These are phyloP conservation scores for Lutjanus erythropterus DNA, from an alignment of 2,113 vertebrate genomes.

Conservation along the genomic window DNA sequence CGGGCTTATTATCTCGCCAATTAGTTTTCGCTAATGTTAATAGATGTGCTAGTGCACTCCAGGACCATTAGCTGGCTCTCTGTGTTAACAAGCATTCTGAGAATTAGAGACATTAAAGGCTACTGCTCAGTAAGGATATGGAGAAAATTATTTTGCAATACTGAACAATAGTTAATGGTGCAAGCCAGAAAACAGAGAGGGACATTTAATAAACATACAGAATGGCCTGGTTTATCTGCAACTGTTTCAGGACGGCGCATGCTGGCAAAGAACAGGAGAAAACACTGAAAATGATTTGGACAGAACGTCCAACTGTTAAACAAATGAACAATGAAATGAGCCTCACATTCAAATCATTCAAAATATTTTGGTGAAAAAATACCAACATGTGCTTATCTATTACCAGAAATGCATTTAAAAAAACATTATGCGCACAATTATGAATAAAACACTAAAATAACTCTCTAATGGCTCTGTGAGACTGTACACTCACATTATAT, in stretches of 20 bases:
- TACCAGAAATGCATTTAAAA: background rate
- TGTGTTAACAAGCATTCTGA: conserved; percentile 75
- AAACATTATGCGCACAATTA: background rate
- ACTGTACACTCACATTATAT: background rate
- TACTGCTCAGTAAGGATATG: conserved; percentile 71
- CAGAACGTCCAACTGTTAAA: conserved; percentile 1
- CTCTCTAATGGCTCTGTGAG: background rate
- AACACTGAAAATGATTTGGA: conserved; percentile 34
- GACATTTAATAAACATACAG: conserved; percentile 60
- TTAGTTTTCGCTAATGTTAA: conserved; percentile 83
- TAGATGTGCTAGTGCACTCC: conserved; percentile 79
- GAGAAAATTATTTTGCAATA: conserved; percentile 72
- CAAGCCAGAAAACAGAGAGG: conserved; percentile 51
- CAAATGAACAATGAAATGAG: conserved; percentile 1
- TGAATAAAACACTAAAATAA: background rate
- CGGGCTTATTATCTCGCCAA: conserved; percentile 82
- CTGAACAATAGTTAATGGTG: conserved; percentile 73
- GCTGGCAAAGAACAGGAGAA: conserved; percentile 16
- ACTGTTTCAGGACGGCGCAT: conserved; percentile 15
- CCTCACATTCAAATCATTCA: background rate
- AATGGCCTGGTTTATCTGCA: conserved; percentile 51
- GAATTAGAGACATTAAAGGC: conserved; percentile 75
- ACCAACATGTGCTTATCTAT: background rate
- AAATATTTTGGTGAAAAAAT: conserved; percentile 13
- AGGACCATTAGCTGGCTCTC: conserved; percentile 79